phyloP scores from a whole-genome alignment of 2,113 vertebrate species.

The Passer domesticus region DNA sequence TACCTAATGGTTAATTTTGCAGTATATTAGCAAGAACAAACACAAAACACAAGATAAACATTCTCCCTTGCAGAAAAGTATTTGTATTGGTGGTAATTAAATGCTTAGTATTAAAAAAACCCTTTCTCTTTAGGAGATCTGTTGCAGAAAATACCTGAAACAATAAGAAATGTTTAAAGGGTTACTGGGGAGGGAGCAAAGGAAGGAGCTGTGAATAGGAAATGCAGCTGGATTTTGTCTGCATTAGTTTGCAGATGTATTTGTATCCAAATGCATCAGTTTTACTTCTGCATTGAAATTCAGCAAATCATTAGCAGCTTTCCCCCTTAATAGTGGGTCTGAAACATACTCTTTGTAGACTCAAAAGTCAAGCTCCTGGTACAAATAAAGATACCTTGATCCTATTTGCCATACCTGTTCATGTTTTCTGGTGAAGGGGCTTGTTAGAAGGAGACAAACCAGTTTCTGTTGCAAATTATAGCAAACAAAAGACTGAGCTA shows the following conservation, averaged over 20 bases:
- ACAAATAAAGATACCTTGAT: not conserved
- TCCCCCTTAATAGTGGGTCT: not conserved
- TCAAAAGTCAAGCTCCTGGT: not conserved
- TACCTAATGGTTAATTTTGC: not conserved
- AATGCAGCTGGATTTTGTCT: constrained; percentile 26
- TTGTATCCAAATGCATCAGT: not conserved
- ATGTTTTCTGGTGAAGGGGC: not conserved
- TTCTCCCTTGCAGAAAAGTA: not conserved
- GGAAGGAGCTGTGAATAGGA: not conserved
- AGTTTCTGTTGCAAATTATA: not conserved
- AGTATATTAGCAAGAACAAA: not conserved
- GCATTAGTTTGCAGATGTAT: not conserved
- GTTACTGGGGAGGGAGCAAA: not conserved
- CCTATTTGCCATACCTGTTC: not conserved
- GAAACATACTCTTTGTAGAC: not conserved
- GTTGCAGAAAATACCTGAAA: not conserved
- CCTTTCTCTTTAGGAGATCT: not conserved
- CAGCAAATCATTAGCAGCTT: not conserved
- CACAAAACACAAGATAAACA: not conserved
- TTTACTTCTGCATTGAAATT: constrained; percentile 11
- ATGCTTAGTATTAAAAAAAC: not conserved
- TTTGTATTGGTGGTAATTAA: not conserved
- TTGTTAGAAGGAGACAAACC: not conserved
- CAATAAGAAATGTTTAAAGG: not conserved
- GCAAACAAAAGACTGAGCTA: not conserved